Evolutionary conservation across 2,888 invertebrate species (phyloP), one percentile per base, ranked within the genome.

Genomic region (Geotrupes spiniger): DNA sequence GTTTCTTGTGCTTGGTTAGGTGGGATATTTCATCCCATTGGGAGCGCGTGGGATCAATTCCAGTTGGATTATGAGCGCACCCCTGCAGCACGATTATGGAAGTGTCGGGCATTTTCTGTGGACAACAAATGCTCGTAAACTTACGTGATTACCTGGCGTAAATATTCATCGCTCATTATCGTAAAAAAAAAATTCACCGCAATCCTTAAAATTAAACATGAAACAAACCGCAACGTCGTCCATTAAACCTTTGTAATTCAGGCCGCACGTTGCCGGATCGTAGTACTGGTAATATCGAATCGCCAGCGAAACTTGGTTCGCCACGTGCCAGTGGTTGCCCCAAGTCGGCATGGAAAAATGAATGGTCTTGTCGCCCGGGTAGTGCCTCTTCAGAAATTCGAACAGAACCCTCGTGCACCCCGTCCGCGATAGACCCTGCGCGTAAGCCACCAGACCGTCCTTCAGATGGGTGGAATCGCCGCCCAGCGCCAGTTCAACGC

Each of bases 51-150:
- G 94, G 94, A 75, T 95, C 95, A 2, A 95, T 92, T 10, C 95
- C 95, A 16, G 98, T 98, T 9, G 98, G 98, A 77, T 98, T 98
- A 75, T 98, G 98, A 4, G 97, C 97, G 75, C 97, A 98, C 1
- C 97, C 97, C 71, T 98, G 98, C 27, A 99, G 75, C 47, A 99
- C 75, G 60, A 99, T 85, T 6, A 96, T 83, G 0, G 96, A 88
- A 40, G 84, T 85, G 65, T 90, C 87, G 0, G 97, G 97, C 33
- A 97, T 93, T 81, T 90, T 91, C 92, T 94, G 73, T 6, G n/a
- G n/a, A n/a, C n/a, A n/a, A n/a, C n/a, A n/a, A n/a, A n/a, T n/a
- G n/a, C n/a, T n/a, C n/a, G n/a, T n/a, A n/a, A n/a, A n/a, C n/a
- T n/a, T n/a, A n/a, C n/a, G n/a, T n/a, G n/a, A n/a, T n/a, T n/a